phyloP scores from a whole-genome alignment of 2,797 vertebrate genomes.

The Pteronotus mesoamericanus region DNA sequence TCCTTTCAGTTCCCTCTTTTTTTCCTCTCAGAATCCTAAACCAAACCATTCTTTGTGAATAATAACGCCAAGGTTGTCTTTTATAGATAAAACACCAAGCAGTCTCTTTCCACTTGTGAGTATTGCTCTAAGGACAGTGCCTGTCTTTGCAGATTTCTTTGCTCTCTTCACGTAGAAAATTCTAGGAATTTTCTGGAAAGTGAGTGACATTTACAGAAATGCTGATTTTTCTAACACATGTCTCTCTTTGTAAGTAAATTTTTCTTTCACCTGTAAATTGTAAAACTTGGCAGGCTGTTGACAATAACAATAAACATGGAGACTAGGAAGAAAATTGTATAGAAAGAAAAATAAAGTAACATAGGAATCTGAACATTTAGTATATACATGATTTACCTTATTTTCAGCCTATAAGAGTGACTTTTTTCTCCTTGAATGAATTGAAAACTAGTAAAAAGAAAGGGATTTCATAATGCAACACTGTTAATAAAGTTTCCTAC shows the following conservation, averaged over 20 bases:
- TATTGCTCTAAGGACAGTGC: not conserved
- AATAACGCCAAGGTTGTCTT: not conserved
- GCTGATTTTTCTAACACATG: not conserved
- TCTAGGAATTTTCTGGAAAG: not conserved
- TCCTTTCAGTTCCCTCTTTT: not conserved
- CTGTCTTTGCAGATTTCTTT: not conserved
- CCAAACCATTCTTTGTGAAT: not conserved
- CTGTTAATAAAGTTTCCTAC: not conserved
- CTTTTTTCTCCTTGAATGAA: not conserved
- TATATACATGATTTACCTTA: not conserved
- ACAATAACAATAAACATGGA: not conserved
- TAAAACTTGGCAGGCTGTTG: not conserved
- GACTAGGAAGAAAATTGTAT: not conserved
- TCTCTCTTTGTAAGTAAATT: not conserved
- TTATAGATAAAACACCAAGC: not conserved
- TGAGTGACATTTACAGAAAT: not conserved
- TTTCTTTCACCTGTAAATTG: not conserved
- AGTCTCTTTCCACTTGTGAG: not conserved
- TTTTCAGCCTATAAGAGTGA: not conserved
- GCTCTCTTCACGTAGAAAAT: not conserved
- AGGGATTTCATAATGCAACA: not conserved
- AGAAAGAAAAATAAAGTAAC: slow-evolving; percentile 9
- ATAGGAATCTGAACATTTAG: not conserved
- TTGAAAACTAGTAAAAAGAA: not conserved
- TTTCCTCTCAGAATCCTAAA: not conserved